Evolutionary conservation across 2,113 vertebrate species (phyloP).

Genomic region (Xyliphius kryptos): DNA sequence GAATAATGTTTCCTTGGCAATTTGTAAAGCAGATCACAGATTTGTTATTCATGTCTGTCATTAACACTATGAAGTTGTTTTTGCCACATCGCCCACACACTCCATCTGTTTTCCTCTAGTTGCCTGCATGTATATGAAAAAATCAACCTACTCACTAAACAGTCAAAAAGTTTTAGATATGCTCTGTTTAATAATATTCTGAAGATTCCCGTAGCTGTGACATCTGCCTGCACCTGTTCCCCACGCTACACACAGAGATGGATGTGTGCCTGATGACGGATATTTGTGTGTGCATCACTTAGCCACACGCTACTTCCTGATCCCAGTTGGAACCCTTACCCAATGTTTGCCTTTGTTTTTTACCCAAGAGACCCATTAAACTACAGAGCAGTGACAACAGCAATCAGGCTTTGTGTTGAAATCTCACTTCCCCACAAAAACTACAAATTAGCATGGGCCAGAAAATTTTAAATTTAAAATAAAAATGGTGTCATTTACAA

Average conservation of each 20-base stretch:
- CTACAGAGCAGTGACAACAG: slow-evolving; percentile 14
- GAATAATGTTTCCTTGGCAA: too few species aligned
- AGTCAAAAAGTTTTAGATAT: background rate
- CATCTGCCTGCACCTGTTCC: slow-evolving; percentile 10
- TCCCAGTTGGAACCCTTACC: slow-evolving; percentile 19
- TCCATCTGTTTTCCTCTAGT: too few species aligned
- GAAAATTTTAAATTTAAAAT: too few species aligned
- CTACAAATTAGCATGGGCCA: background rate
- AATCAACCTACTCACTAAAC: background rate
- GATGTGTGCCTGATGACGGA: background rate
- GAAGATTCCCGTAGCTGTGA: background rate
- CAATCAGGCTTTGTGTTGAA: slow-evolving; percentile 16
- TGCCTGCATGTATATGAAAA: background rate
- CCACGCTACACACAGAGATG: background rate
- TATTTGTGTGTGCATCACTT: slow-evolving; percentile 19
- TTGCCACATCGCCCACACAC: too few species aligned
- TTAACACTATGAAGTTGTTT: too few species aligned
- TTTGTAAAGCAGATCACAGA: too few species aligned
- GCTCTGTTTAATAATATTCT: background rate
- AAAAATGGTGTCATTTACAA: too few species aligned
- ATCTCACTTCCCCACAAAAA: slow-evolving; percentile 23
- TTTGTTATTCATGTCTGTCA: too few species aligned
- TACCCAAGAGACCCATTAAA: slow-evolving; percentile 26
- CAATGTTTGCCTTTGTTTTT: slow-evolving; percentile 6
- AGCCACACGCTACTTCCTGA: slow-evolving; percentile 21